These are phyloP conservation scores for Pentalonia nigronervosa DNA, from an alignment of 1,140 invertebrate genomes.

Conservation along the genomic window DNA sequence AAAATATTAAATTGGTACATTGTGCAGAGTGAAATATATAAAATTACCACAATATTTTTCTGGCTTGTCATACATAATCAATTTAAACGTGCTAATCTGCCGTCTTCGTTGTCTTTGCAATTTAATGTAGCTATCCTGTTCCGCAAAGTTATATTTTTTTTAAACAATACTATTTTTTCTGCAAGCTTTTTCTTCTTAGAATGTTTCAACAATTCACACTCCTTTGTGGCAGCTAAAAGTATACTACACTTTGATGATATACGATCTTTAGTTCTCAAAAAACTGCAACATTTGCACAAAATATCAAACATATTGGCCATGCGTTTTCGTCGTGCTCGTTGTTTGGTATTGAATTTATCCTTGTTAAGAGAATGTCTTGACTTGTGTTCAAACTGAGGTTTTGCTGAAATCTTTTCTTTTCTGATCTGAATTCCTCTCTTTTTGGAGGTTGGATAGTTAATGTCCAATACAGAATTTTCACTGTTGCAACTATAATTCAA, in stretches of 20 bases:
- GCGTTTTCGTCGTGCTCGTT: neutral
- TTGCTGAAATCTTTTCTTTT: neutral
- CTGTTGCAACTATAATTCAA: neutral
- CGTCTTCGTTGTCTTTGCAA: neutral
- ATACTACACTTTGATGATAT: constrained; percentile 25
- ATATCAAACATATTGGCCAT: neutral
- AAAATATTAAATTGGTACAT: neutral
- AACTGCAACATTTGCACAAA: neutral
- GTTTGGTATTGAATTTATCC: neutral
- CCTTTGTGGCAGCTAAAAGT: constrained; percentile 26
- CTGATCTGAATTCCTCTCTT: neutral
- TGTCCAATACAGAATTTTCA: neutral
- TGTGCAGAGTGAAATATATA: neutral
- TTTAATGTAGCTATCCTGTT: neutral
- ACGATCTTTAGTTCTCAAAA: neutral
- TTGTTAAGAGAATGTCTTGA: neutral
- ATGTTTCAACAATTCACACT: neutral
- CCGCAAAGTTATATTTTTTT: neutral
- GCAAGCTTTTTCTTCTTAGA: neutral
- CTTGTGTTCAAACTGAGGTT: neutral
- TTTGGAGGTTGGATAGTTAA: neutral
- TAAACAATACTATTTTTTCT: neutral
- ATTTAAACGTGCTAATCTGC: neutral
- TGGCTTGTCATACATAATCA: neutral
- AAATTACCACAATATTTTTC: neutral